Conservation (phyloP, 2,113 vertebrate genomes). For the Fukomys damarensis region DNA sequence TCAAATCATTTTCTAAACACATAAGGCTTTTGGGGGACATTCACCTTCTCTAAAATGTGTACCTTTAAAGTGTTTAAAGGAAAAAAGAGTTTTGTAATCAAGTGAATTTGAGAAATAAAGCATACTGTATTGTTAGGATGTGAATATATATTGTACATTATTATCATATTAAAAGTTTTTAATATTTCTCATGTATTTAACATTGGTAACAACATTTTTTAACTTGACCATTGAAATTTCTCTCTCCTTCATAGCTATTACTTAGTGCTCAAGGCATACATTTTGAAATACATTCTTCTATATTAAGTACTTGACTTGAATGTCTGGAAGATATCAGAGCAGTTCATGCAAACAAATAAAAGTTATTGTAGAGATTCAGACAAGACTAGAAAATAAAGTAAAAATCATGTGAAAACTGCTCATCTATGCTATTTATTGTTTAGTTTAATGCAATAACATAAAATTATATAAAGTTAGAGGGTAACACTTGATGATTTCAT, state of each 20-base stretch:
- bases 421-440: background rate
- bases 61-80: background rate
- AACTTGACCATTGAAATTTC: background rate
- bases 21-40: background rate
- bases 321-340: background rate
- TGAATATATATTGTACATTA: background rate
- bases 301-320: background rate
- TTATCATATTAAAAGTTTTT: background rate
- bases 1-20: background rate
- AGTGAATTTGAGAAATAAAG: background rate
- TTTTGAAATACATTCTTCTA: background rate
- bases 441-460: background rate
- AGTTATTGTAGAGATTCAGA: background rate
- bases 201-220: background rate
- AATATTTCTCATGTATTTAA: background rate
- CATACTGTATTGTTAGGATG: background rate
- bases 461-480: background rate
- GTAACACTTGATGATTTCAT: background rate
- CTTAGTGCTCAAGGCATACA: background rate
- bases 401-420: background rate
- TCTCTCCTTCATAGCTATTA: background rate
- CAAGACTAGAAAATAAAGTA: conserved; percentile 9
- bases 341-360: background rate
- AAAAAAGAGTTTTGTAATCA: background rate
- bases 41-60: background rate